Base-by-base conservation (phyloP, 2,113 vertebrate species). In the Heterotis niloticus region DNA sequence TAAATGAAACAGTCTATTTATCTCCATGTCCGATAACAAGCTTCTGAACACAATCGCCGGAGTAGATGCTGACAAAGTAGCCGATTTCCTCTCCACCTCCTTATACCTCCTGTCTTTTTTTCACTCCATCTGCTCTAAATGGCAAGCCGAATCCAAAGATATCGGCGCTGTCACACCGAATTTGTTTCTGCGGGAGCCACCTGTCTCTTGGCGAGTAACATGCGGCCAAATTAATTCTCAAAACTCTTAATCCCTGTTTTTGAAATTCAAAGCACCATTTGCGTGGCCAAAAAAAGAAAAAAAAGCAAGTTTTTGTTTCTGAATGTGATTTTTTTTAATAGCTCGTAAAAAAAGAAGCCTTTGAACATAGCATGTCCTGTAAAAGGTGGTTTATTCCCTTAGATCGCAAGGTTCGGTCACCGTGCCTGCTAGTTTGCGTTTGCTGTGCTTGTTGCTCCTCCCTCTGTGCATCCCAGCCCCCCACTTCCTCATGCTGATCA, bases 141-240 rank as follows among this genome's bases (percentile, higher is more conserved):
- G 90, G 92, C 87, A 93, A 90, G 86, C 0, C 84, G 91, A 90
- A 90, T 92, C 88, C 89, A 89, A 85, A 93, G 88, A 94, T 91
- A 93, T 93, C 88, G 89, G 88, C 93, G 89, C 92, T 94, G 92
- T 92, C 88, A 14, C 89, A 92, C 89, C 92, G 86, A 87, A 92
- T 95, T 90, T 94, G 91, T 87, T 83, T 93, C 90, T 89, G 80
- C 86, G 89, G 82, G 89, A 93, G 86, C 91, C 92, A 93, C 93
- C 90, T 92, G 92, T 91, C 91, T 87, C 81, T 29, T 34, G 84
- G 88, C 85, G 77, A 82, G 81, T 83, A 80, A 78, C 75, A 84
- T 75, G 83, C 78, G 80, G 85, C 57, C 71, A 0, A 89, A 90
- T 89, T 86, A 87, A 90, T 89, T 86, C 87, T 81, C 84, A 81